Evolutionary conservation across 2,113 vertebrate genomes (phyloP).

Genomic region (Cinclus mexicanus): DNA sequence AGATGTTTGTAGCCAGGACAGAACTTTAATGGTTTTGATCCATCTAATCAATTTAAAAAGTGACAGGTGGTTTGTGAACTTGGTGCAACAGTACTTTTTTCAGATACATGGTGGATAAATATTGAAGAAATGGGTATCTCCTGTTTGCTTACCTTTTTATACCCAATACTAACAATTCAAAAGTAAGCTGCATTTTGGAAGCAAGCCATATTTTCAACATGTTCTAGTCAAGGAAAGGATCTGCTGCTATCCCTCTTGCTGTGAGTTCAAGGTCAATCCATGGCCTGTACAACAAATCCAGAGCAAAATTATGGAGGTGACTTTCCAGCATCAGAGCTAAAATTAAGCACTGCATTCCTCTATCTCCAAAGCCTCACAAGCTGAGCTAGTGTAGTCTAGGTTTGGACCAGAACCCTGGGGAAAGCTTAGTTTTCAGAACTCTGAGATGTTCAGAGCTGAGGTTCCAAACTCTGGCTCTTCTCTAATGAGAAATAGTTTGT

Average conservation of each 20-base stretch:
- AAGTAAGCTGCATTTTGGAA: not conserved
- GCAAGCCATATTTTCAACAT: not conserved
- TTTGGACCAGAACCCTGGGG: not conserved
- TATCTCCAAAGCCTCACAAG: not conserved
- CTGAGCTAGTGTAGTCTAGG: not conserved
- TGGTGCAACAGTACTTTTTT: not conserved
- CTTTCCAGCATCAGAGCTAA: not conserved
- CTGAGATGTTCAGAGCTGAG: not conserved
- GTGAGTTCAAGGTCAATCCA: not conserved
- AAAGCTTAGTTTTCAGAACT: not conserved
- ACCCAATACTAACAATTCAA: not conserved
- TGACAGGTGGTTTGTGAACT: not conserved
- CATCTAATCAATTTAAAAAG: not conserved
- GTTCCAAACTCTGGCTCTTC: not conserved
- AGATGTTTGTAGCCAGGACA: not conserved
- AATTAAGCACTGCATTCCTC: not conserved
- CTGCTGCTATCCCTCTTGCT: not conserved
- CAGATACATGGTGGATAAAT: not conserved
- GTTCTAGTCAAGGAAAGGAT: not conserved
- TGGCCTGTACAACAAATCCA: not conserved
- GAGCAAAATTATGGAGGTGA: not conserved
- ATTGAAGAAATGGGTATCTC: not conserved
- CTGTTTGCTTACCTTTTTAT: not conserved
- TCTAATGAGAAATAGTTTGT: slow-evolving; percentile 4
- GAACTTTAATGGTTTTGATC: not conserved